These are phyloP conservation scores for Oreotrochilus melanogaster DNA, from an alignment of 2,113 vertebrate genomes.

Conservation along the genomic window DNA sequence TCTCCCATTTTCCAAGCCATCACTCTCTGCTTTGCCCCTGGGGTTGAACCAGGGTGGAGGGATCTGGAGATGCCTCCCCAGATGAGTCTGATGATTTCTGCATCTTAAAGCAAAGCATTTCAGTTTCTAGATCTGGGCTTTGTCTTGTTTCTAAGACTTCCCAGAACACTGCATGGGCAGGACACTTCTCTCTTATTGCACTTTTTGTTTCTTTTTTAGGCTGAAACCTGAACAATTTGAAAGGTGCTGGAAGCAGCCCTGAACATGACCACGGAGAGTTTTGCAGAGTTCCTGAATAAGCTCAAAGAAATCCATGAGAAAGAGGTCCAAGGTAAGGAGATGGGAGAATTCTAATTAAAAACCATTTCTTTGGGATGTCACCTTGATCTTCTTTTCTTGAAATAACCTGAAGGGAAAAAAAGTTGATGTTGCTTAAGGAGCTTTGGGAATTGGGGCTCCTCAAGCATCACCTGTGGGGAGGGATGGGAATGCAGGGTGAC, in stretches of 20 bases:
- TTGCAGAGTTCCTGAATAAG: slow-evolving; percentile 85
- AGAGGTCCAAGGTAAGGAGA: slow-evolving; percentile 85
- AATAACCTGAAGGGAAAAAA: background rate
- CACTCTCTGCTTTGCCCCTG: fast-evolving
- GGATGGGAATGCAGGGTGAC: background rate
- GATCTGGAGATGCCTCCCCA: background rate
- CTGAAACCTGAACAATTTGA: background rate
- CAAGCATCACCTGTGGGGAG: background rate
- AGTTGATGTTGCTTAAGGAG: background rate
- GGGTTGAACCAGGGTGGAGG: background rate
- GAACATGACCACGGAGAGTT: slow-evolving; percentile 80
- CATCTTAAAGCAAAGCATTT: background rate
- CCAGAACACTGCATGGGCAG: background rate
- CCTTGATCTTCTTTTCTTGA: background rate
- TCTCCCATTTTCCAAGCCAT: background rate
- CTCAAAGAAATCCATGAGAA: slow-evolving; percentile 90
- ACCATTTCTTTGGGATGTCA: background rate
- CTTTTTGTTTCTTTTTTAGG: background rate
- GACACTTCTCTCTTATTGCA: background rate
- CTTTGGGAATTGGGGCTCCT: background rate
- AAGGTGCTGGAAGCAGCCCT: background rate
- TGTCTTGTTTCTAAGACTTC: background rate
- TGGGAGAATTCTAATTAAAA: background rate
- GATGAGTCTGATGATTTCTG: background rate
- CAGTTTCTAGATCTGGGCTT: background rate